Evolutionary conservation across 2,797 vertebrate species (phyloP).

Genomic region (Notamacropus eugenii): DNA sequence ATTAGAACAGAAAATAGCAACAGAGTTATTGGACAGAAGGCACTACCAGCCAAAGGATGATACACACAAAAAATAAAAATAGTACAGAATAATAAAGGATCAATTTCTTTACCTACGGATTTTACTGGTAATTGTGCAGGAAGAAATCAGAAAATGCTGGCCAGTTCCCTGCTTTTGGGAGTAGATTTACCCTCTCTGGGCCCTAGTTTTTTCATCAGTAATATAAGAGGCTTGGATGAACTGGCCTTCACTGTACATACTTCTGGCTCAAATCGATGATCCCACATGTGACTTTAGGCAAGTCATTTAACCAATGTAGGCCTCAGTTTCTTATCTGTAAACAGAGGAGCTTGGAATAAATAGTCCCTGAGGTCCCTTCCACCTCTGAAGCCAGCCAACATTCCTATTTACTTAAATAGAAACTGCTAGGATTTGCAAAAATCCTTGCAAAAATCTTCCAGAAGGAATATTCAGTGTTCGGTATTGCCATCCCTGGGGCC

Average conservation of each 20-base stretch:
- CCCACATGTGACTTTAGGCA: not conserved
- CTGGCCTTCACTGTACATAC: not conserved
- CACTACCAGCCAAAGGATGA: not conserved
- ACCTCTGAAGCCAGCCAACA: not conserved
- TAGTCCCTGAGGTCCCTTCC: not conserved
- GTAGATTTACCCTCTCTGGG: not conserved
- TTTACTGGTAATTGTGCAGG: not conserved
- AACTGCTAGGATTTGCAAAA: constrained; percentile 53
- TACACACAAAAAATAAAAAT: not conserved
- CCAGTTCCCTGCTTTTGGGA: not conserved
- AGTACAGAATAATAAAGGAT: not conserved
- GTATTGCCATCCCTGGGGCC: constrained; percentile 75
- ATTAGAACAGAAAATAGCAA: not conserved
- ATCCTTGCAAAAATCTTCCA: constrained; percentile 53
- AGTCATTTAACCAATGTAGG: not conserved
- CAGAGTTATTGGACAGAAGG: not conserved
- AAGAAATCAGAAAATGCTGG: not conserved
- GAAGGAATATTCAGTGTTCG: constrained; percentile 73
- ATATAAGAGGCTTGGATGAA: not conserved
- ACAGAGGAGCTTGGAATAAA: not conserved
- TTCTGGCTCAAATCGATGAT: not conserved
- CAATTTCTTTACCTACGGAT: not conserved
- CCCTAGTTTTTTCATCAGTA: not conserved
- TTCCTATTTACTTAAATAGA: not conserved
- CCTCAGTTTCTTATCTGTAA: not conserved